These are phyloP conservation scores for Bradypodion ventrale DNA, from an alignment of 2,797 vertebrate genomes.

Conservation along the genomic window DNA sequence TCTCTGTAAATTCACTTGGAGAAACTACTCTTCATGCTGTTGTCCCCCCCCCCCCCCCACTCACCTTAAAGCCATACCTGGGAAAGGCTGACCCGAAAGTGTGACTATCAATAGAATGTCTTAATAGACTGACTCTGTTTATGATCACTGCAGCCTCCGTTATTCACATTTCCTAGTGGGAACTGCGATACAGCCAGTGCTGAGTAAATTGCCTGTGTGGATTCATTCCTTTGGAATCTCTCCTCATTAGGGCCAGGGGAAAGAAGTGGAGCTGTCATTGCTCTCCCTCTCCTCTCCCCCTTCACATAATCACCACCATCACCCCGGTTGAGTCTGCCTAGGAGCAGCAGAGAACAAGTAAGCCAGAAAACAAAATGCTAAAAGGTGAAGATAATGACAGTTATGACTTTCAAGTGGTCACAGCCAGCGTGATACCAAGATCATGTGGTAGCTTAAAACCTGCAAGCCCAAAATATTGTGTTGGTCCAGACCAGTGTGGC, in stretches of 20 bases:
- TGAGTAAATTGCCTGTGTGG: background rate
- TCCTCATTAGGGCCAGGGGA: background rate
- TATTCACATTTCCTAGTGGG: conserved; percentile 1
- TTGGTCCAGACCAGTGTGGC: no score
- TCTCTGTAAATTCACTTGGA: conserved; percentile 34
- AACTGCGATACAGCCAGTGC: background rate
- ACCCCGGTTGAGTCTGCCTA: background rate
- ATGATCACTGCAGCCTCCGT: background rate
- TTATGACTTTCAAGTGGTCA: background rate
- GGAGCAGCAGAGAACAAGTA: background rate
- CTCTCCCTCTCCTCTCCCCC: background rate
- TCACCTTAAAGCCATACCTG: conserved; percentile 37
- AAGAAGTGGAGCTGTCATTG: background rate
- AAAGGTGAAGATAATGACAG: background rate
- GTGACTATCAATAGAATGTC: conserved; percentile 40
- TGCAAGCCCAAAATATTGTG: no score
- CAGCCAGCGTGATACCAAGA: no score
- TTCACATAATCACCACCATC: no score
- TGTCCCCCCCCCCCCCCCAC: background rate
- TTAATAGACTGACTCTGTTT: conserved; percentile 15
- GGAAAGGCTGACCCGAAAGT: conserved; percentile 35
- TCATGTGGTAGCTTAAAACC: no score
- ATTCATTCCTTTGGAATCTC: conserved; percentile 5
- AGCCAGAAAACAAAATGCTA: background rate
- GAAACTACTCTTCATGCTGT: conserved; percentile 48